Percentiles rank a stretch among this genome's conserved stretches.
Conservation (phyloP, 2,888 invertebrate species). For the Salpingus planirostris region DNA sequence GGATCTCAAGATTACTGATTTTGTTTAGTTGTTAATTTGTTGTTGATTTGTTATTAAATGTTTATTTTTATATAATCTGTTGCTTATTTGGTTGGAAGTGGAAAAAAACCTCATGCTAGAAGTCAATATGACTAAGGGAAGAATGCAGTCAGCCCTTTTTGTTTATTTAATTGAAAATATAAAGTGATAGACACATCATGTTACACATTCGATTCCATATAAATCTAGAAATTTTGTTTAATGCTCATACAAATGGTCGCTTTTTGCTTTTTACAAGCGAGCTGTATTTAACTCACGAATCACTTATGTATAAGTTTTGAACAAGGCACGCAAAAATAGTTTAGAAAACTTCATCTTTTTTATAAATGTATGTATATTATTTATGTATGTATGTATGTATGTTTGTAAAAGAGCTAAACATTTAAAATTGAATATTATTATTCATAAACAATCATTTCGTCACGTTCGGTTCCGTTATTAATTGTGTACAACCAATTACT, state of each 20-base stretch:
- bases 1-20: conserved; percentile 3
- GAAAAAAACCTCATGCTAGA: conserved; percentile 17
- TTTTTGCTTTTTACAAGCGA: conserved; percentile 3
- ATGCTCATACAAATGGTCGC: conserved; percentile 22
- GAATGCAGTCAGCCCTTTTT: conserved; percentile 37
- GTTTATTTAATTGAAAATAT: conserved; percentile 40
- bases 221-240: conserved; percentile 36
- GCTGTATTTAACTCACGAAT: conserved; percentile 20
- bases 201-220: conserved; percentile 35
- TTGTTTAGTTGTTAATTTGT: conserved; percentile 2
- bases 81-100: not conserved
- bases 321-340: conserved; percentile 41
- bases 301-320: conserved; percentile 36
- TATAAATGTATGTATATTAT: conserved; percentile 22
- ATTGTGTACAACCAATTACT: not conserved
- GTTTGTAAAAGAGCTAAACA: conserved; percentile 26
- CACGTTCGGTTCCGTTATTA: too few species aligned
- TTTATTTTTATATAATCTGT: conserved; percentile 1
- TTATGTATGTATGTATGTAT: too few species aligned
- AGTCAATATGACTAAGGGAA: conserved; percentile 41
- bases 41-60: not conserved
- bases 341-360: conserved; percentile 26
- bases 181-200: conserved; percentile 37
- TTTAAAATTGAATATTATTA: conserved; percentile 19
- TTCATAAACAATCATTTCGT: too few species aligned